Evolutionary conservation across 1,140 invertebrate genomes (phyloP), one percentile per base, ranked within the genome.

Genomic region (Drosophila watanabei): DNA sequence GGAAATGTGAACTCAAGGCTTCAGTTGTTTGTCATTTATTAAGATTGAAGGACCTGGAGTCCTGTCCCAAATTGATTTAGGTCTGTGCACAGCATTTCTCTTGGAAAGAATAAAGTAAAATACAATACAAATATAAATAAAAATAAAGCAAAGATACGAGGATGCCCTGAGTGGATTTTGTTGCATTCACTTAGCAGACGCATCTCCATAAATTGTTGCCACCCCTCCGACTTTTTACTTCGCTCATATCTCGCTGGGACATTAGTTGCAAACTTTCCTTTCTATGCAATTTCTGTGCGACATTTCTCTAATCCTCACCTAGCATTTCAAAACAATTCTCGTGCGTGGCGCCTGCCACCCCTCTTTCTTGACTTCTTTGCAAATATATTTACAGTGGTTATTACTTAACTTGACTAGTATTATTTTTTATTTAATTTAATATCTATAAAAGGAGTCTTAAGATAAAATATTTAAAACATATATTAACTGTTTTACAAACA

Each of bases 231-330:
- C 49, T 30, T 45, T 57, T 30, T 46, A 24, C 51, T 39, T 32
- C 7, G 14, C 49, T 41, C 62, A 77, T 68, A 60, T 68, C 75
- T 78, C 30, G 45, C 33, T 58, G 39, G 59, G 32, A 60, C 82
- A 84, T 81, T 85, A 84, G 62, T 69, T 48, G 71, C 71, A 88
- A 84, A 87, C 77, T 84, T 87, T 89, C 72, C 65, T 80, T 68
- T 87, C 61, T 63, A 72, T 83, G 71, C 77, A 77, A 83, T 84
- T 85, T 68, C 78, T 70, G 39, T 60, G 37, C 49, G 46, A 84
- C 80, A 88, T 84, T 84, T 80, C 77, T 81, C 77, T 84, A 89
- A 89, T 88, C 85, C 85, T 81, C 85, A 88, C 72, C 85, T 89
- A 62, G 77, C 72, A 84, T 89, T 80, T 75, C 78, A 75, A 81